phyloP scores from a whole-genome alignment of 2,888 invertebrate genomes.

The Clunio marinus region DNA sequence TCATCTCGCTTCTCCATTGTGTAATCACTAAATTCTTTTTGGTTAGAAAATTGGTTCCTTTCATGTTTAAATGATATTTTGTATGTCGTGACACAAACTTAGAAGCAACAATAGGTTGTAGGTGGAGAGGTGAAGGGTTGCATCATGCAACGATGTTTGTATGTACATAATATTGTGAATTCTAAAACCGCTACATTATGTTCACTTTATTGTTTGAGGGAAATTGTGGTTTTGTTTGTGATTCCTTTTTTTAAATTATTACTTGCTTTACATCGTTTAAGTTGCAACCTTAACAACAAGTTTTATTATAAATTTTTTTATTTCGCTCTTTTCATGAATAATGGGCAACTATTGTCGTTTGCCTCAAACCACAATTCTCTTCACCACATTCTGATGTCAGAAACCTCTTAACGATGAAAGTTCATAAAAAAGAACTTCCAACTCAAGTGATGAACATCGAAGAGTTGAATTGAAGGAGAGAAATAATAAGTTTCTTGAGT shows the following conservation, averaged over 20 bases:
- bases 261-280: slow-evolving; percentile 1
- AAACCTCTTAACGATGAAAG: slow-evolving; percentile 1
- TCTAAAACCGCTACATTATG: neutral
- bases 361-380: neutral
- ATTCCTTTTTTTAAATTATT: slow-evolving; percentile 11
- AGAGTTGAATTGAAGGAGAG: neutral
- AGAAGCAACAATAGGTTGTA: slow-evolving; percentile 22
- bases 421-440: neutral
- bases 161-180: no score
- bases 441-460: no score
- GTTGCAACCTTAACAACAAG: neutral
- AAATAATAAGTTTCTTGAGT: neutral
- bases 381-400: slow-evolving; percentile 14
- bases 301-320: neutral
- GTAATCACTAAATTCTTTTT: neutral
- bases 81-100: slow-evolving; percentile 8
- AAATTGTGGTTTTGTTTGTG: slow-evolving; percentile 23
- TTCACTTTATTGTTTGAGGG: neutral
- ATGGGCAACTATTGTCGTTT: slow-evolving; percentile 7
- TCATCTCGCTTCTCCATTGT: neutral
- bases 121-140: neutral
- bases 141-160: slow-evolving; percentile 21
- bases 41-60: slow-evolving; percentile 7
- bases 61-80: neutral
- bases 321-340: neutral